Conservation (phyloP, 2,888 invertebrate genomes). For the Celastrina argiolus region DNA sequence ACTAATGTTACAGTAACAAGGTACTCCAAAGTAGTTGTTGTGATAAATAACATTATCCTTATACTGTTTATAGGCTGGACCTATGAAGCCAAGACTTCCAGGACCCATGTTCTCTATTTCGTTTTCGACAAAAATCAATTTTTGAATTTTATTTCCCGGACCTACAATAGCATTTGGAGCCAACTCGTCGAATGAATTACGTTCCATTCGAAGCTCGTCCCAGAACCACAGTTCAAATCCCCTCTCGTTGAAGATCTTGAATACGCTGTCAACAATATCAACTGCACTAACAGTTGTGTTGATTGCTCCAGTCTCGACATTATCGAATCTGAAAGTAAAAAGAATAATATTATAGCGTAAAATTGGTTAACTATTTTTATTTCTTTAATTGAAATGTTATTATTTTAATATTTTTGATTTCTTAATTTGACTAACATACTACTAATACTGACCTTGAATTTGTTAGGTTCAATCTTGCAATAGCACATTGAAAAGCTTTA, state of each 20-base stretch:
- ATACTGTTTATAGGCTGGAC: constrained; percentile 63
- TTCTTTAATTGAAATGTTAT: background rate
- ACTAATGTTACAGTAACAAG: constrained; percentile 81
- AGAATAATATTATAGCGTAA: constrained; percentile 17
- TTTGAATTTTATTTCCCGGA: constrained; percentile 74
- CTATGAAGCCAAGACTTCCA: constrained; percentile 79
- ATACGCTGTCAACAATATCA: constrained; percentile 78
- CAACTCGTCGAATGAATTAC: constrained; percentile 81
- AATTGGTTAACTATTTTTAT: background rate
- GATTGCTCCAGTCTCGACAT: constrained; percentile 80
- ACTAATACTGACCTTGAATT: constrained; percentile 74
- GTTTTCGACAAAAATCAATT: constrained; percentile 69
- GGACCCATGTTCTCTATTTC: constrained; percentile 62
- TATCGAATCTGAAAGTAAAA: constrained; percentile 76
- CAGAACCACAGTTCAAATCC: constrained; percentile 82
- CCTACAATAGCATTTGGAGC: constrained; percentile 74
- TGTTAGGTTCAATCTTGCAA: constrained; percentile 80
- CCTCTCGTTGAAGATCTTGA: constrained; percentile 74
- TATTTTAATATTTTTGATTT: too few species aligned
- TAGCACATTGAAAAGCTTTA: constrained; percentile 80
- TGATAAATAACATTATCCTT: constrained; percentile 70
- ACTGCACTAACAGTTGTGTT: constrained; percentile 80
- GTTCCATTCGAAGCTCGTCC: constrained; percentile 80
- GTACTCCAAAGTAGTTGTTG: constrained; percentile 80
- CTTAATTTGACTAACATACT: background rate